A percentile compares a stretch with the other conserved stretches of the same genome.
phyloP scores from a whole-genome alignment of 2,797 vertebrate species.

The Poecilia gillii region DNA sequence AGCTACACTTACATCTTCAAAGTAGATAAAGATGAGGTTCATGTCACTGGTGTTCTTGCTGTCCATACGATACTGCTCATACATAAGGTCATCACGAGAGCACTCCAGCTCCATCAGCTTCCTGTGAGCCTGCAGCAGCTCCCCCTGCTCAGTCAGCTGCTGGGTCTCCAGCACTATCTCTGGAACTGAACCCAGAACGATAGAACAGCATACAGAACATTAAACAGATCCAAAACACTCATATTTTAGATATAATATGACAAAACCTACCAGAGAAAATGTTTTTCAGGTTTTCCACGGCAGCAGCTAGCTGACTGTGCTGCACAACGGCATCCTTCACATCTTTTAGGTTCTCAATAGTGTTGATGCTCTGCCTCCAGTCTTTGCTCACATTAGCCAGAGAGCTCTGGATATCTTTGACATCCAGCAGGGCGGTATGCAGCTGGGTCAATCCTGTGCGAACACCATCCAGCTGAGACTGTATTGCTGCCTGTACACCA shows the following conservation, averaged over 20 bases:
- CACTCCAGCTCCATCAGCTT: conserved; percentile 97
- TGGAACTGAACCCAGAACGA: conserved; percentile 79
- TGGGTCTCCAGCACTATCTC: conserved; percentile 93
- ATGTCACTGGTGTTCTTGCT: conserved; percentile 94
- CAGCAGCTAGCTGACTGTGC: conserved; percentile 96
- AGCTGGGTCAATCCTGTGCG: conserved; percentile 95
- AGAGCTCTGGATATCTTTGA: conserved; percentile 93
- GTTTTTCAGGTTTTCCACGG: conserved; percentile 98
- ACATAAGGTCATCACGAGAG: conserved; percentile 96
- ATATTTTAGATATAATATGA: background rate
- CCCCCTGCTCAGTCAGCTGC: conserved; percentile 90
- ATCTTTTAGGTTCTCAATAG: conserved; percentile 94
- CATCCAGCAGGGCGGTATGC: conserved; percentile 92
- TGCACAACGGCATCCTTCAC: conserved; percentile 97
- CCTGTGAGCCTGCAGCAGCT: conserved; percentile 92
- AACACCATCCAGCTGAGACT: conserved; percentile 96
- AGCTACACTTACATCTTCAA: conserved; percentile 77
- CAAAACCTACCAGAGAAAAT: conserved; percentile 85
- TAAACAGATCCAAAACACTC: background rate
- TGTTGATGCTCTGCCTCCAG: conserved; percentile 98
- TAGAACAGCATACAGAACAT: background rate
- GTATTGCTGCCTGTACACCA: conserved; percentile 90
- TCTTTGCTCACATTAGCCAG: conserved; percentile 94
- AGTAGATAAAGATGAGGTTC: conserved; percentile 93
- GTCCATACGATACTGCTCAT: conserved; percentile 97